Base-by-base conservation (phyloP, 1,140 invertebrate species). In the Zaprionus gabonicus region DNA sequence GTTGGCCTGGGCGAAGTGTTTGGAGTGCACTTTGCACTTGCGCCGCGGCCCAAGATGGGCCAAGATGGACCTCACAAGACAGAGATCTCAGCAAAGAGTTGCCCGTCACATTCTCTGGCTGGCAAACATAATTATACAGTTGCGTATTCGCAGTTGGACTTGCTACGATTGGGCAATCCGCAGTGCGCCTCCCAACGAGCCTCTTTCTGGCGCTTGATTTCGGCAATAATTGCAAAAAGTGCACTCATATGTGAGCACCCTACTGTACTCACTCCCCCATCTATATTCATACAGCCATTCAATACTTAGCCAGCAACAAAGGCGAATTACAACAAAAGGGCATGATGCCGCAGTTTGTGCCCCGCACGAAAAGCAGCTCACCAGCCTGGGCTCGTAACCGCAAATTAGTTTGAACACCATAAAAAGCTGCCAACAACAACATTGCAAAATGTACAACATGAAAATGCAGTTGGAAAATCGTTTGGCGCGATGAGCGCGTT, bases 391-490 rank as follows among this genome's bases (percentile, higher is more conserved):
- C 58, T 56, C 78, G 84, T 84, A 88, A 88, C 85, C 76, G 73
- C 84, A 88, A 88, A 88, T 88, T 88, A 90, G 84, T 90, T 87
- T 82, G 81, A 90, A 77, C 85, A 81, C 77, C 85, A 84, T 79
- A 88, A 76, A 85, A 86, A 86, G 73, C 76, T 49, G 82, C 65
- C 79, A 76, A 77, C 66, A 87, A 81, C 85, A 84, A 67, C 64
- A 77, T 87, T 87, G 78, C 84, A 78, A 87, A 88, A 87, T 78
- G 70, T 55, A 34, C 23, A 51, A 60, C 41, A 41, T 64, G 46
- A 68, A 75, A 72, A 73, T 73, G 63, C 66, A 70, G 56, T 56
- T 75, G 65, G 79, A 83, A 87, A 87, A 87, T 87, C 84, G 72
- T 46, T 46, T 46, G 41, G 41, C 41, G 31, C 31, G 9, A 34